Conservation (phyloP, 1,140 invertebrate genomes). For the Leguminivora glycinivorella region DNA sequence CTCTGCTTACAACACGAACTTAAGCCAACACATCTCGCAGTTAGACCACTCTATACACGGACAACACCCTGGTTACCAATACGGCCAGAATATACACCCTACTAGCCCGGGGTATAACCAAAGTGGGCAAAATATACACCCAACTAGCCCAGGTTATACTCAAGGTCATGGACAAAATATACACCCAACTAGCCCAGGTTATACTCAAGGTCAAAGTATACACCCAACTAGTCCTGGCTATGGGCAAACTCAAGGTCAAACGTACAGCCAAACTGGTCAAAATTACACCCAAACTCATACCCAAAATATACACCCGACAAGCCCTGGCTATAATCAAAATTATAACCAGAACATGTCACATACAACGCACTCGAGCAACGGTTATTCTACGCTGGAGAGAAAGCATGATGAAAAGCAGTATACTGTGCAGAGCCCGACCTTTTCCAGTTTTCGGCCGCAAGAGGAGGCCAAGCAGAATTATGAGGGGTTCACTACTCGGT, state of each 20-base stretch:
- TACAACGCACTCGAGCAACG: constrained; percentile 32
- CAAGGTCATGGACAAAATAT: constrained; percentile 30
- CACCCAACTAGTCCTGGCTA: constrained; percentile 28
- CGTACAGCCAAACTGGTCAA: too few relatives aligned
- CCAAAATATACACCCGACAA: constrained; percentile 35
- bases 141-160: constrained; percentile 17
- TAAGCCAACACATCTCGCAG: constrained; percentile 37
- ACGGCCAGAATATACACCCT: background rate
- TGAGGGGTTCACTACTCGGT: constrained; percentile 82
- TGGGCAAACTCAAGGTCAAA: too few relatives aligned
- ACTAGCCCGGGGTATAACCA: background rate
- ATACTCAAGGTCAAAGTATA: background rate
- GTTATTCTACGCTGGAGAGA: constrained; percentile 34
- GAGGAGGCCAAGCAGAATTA: constrained; percentile 78
- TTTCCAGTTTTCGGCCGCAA: constrained; percentile 67
- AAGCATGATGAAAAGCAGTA: constrained; percentile 49
- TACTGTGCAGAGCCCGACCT: constrained; percentile 65
- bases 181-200: constrained; percentile 23
- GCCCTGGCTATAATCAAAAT: background rate
- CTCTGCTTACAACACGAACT: constrained; percentile 41
- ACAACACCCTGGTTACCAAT: constrained; percentile 29
- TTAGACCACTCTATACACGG: constrained; percentile 45
- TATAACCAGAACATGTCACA: constrained; percentile 37
- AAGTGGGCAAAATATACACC: constrained; percentile 13
- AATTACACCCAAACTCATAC: too few relatives aligned